A percentile compares a stretch with the other conserved stretches of the same genome.
These are phyloP conservation scores for Tokudaia tokunoshimensis DNA, from an alignment of 2,797 vertebrate genomes.

Conservation along the genomic window DNA sequence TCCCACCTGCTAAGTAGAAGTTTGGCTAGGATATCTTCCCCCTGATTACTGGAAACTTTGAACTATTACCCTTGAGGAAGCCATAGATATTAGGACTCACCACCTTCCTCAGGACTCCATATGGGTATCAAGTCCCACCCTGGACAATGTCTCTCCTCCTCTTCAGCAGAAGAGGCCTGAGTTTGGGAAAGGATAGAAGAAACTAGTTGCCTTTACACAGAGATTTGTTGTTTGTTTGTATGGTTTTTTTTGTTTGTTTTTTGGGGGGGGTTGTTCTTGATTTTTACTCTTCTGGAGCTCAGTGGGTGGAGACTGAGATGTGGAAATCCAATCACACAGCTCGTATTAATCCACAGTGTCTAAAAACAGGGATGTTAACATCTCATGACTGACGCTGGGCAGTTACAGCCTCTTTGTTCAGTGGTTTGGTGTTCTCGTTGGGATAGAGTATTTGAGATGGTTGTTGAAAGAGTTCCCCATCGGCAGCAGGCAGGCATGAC, in stretches of 20 bases:
- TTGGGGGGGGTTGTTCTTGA: too few species aligned
- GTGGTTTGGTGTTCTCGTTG: not conserved
- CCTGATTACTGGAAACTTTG: not conserved
- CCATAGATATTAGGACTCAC: conserved; percentile 10
- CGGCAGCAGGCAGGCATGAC: not conserved
- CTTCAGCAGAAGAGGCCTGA: not conserved
- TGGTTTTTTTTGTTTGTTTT: too few species aligned
- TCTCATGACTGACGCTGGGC: not conserved
- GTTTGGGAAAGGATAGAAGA: not conserved
- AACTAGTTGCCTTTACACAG: not conserved
- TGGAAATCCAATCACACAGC: conserved; percentile 16
- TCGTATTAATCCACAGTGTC: not conserved
- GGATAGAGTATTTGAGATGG: not conserved
- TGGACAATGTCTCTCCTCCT: not conserved
- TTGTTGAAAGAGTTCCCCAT: not conserved
- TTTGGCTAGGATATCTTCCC: not conserved
- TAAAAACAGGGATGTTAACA: not conserved
- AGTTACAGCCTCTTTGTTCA: not conserved
- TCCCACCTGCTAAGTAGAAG: not conserved
- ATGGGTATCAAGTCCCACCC: not conserved
- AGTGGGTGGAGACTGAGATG: not conserved
- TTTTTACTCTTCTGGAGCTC: not conserved
- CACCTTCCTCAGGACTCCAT: not conserved
- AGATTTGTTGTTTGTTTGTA: not conserved
- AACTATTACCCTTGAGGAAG: not conserved